Conservation (phyloP, 2,113 vertebrate genomes). For the Philantomba maxwellii region DNA sequence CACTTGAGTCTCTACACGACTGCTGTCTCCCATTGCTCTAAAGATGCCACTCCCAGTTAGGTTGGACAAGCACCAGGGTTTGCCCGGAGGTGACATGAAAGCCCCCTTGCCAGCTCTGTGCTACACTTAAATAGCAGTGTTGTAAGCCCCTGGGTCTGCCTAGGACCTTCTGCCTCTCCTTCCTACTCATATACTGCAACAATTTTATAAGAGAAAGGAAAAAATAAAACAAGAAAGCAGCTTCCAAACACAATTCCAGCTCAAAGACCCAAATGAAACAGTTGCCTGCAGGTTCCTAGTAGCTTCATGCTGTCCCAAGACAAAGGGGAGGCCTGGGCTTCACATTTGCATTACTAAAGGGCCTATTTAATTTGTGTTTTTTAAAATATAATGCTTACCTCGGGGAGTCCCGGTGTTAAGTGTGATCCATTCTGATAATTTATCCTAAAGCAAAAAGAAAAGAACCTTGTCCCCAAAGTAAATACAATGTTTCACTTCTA, state of each 20-base stretch:
- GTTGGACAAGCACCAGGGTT: neutral
- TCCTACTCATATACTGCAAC: neutral
- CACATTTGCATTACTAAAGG: neutral
- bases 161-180: neutral
- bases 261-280: neutral
- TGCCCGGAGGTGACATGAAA: neutral
- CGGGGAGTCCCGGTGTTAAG: neutral
- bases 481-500: neutral
- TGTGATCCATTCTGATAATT: neutral
- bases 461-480: neutral
- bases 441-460: neutral
- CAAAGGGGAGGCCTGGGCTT: neutral
- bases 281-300: neutral
- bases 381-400: neutral
- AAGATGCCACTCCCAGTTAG: neutral
- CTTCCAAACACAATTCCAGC: neutral
- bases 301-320: neutral
- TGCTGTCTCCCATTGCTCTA: neutral
- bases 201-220: neutral
- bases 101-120: neutral
- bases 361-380: neutral
- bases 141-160: neutral
- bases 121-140: neutral
- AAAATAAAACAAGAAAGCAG: neutral
- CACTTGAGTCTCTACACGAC: neutral